Evolutionary conservation across 2,113 vertebrate species (phyloP).

Genomic region (Agelaius tricolor): DNA sequence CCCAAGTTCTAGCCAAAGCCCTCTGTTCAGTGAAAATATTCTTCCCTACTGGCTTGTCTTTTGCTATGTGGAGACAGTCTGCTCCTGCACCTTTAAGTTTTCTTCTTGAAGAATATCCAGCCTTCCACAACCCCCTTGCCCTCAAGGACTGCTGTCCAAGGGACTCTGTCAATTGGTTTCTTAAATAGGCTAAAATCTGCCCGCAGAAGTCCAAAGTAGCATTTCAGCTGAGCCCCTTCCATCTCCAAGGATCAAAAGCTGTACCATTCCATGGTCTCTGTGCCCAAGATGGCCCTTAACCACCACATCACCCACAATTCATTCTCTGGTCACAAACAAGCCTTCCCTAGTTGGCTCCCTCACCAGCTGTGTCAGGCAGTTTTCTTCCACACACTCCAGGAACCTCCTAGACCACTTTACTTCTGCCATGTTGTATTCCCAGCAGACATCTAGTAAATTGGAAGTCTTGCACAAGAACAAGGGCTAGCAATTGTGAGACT

Average conservation of each 20-base stretch:
- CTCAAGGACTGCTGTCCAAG: neutral
- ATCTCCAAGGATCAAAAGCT: fast-evolving
- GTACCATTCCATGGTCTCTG: neutral
- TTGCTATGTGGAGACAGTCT: neutral
- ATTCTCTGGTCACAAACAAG: neutral
- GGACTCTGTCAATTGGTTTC: neutral
- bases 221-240: neutral
- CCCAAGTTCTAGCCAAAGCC: neutral
- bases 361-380: neutral
- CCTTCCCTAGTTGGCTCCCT: neutral
- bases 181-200: neutral
- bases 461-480: neutral
- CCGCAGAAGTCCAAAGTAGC: neutral
- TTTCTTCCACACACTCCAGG: neutral
- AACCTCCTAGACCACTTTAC: neutral
- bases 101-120: neutral
- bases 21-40: neutral
- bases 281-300: neutral
- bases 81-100: neutral
- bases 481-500: neutral
- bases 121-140: neutral
- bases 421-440: neutral
- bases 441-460: neutral
- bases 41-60: neutral
- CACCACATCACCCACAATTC: neutral